Conservation (phyloP, 92 coral and sea anemone species). For the Epizoanthus stellaris region DNA sequence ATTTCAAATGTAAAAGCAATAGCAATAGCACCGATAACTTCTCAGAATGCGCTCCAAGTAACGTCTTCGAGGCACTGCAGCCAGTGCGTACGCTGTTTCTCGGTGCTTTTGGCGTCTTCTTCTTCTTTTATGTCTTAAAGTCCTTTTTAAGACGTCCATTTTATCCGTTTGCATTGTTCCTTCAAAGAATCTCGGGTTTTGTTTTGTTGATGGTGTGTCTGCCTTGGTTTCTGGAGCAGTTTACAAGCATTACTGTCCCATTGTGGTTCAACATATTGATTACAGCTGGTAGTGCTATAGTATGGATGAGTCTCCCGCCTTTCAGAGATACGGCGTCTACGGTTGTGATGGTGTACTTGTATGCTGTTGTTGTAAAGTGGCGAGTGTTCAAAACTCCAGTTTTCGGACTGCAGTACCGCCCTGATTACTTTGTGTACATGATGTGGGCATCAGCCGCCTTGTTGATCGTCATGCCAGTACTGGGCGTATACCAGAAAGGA, state of each 20-base stretch:
- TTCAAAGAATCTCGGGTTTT: slow-evolving; percentile 23
- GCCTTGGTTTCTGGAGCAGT: slow-evolving; percentile 54
- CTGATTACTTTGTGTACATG: slow-evolving; percentile 6
- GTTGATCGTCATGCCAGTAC: slow-evolving; percentile 25
- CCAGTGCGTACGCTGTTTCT: slow-evolving; percentile 9
- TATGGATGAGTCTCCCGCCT: slow-evolving; percentile 43
- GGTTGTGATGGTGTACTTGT: slow-evolving; percentile 45
- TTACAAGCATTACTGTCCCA: slow-evolving; percentile 5
- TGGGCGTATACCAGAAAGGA: slow-evolving; percentile 46
- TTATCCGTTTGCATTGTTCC: slow-evolving; percentile 10
- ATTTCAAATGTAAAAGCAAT: slow-evolving; percentile 19
- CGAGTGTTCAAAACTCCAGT: slow-evolving; percentile 44
- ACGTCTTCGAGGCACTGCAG: slow-evolving; percentile 6
- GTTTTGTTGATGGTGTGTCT: slow-evolving; percentile 38
- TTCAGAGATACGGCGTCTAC: slow-evolving; percentile 47
- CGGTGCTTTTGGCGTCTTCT: slow-evolving; percentile 6
- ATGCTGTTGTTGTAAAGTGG: slow-evolving; percentile 42
- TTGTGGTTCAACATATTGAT: slow-evolving; percentile 5
- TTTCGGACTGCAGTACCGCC: slow-evolving; percentile 23
- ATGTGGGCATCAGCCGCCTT: slow-evolving; percentile 27
- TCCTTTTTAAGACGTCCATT: slow-evolving; percentile 10
- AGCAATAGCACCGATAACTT: background rate
- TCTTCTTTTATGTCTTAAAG: slow-evolving; percentile 37
- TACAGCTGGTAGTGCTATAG: slow-evolving; percentile 12
- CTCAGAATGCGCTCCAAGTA: background rate